Evolutionary conservation across 2,888 invertebrate genomes (phyloP).

Genomic region (Volucella bombylans): DNA sequence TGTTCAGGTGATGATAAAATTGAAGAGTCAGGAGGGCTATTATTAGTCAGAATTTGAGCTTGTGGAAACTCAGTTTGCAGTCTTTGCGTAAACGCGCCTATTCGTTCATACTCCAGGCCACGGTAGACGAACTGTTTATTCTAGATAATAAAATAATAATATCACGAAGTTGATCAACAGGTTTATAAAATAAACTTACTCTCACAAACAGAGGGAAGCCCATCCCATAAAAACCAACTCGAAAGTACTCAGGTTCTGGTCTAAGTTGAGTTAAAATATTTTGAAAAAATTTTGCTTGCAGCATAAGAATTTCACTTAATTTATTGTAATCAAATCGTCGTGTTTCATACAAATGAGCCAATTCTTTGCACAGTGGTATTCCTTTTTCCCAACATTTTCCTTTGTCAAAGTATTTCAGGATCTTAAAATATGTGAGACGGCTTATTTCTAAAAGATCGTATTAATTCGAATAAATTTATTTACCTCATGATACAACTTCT

Average conservation of each 20-base stretch:
- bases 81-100: conserved; percentile 96
- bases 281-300: conserved; percentile 94
- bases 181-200: conserved; percentile 84
- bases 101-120: conserved; percentile 96
- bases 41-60: conserved; percentile 95
- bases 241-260: conserved; percentile 96
- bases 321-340: conserved; percentile 94
- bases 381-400: conserved; percentile 99
- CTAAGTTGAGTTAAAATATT: conserved; percentile 93
- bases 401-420: conserved; percentile 95
- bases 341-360: conserved; percentile 93
- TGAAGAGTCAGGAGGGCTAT: conserved; percentile 94
- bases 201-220: conserved; percentile 96
- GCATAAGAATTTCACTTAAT: conserved; percentile 91
- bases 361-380: conserved; percentile 93
- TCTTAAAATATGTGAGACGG: conserved; percentile 83
- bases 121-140: conserved; percentile 98
- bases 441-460: background rate
- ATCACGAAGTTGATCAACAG: background rate
- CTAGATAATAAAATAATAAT: conserved; percentile 82
- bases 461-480: background rate
- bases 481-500: conserved; percentile 89
- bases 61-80: conserved; percentile 96
- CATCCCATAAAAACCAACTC: conserved; percentile 97
- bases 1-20: conserved; percentile 93